Evolutionary conservation across 2,888 invertebrate species (phyloP).

Genomic region (Bursaphelenchus okinawaensis): DNA sequence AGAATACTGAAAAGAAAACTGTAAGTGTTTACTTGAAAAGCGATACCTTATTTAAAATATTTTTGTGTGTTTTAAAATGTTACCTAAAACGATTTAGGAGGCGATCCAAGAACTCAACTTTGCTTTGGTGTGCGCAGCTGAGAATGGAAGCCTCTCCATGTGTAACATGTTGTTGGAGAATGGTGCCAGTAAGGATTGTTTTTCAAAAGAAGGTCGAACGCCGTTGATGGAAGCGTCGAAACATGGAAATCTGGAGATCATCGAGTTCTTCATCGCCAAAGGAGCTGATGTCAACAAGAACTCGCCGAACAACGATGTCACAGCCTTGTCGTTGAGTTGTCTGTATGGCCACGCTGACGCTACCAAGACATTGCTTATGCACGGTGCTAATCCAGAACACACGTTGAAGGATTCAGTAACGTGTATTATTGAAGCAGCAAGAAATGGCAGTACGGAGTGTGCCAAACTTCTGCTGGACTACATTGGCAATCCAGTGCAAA

Average conservation of each 20-base stretch:
- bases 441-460: conserved; percentile 91
- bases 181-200: conserved; percentile 68
- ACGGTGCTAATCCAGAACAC: conserved; percentile 89
- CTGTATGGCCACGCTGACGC: conserved; percentile 90
- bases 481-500: background rate
- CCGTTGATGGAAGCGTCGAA: conserved; percentile 97
- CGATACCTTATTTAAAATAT: background rate
- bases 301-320: conserved; percentile 91
- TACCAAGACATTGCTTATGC: conserved; percentile 81
- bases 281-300: conserved; percentile 75
- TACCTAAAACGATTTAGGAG: conserved; percentile 16
- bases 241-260: conserved; percentile 89
- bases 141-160: conserved; percentile 96
- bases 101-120: conserved; percentile 64
- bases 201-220: conserved; percentile 78
- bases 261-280: conserved; percentile 85
- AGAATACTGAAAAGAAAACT: background rate
- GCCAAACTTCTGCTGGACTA: conserved; percentile 90
- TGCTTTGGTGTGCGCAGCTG: conserved; percentile 92
- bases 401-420: conserved; percentile 96
- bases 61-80: background rate
- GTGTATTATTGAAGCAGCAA: conserved; percentile 95
- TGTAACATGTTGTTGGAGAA: conserved; percentile 83
- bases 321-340: conserved; percentile 84
- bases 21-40: background rate